Conservation (phyloP, 1,140 invertebrate species). For the Lucilia sericata region DNA sequence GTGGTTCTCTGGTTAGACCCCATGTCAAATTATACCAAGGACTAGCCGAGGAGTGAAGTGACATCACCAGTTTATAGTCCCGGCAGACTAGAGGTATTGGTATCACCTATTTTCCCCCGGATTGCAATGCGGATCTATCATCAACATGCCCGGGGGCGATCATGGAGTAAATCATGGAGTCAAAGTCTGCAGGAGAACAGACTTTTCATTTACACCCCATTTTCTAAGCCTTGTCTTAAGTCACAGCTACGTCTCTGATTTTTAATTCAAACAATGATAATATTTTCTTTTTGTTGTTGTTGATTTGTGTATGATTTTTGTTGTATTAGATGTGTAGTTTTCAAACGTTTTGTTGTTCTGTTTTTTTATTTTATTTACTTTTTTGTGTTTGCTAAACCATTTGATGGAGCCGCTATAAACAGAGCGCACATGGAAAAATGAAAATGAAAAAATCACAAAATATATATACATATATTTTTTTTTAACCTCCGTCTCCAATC, state of each 20-base stretch:
- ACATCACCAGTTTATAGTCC: too few relatives aligned
- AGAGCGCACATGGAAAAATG: not conserved
- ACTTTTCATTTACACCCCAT: too few relatives aligned
- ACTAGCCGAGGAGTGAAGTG: too few relatives aligned
- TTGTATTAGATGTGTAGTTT: not conserved
- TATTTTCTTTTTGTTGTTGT: not conserved
- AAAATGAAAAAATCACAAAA: not conserved
- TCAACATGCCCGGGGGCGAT: too few relatives aligned
- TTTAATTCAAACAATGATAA: not conserved
- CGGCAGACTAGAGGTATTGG: too few relatives aligned
- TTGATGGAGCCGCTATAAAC: constrained; percentile 28
- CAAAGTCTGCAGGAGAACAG: too few relatives aligned
- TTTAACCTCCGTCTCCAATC: not conserved
- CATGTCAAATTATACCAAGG: too few relatives aligned
- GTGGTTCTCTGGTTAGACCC: too few relatives aligned
- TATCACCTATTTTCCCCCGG: too few relatives aligned
- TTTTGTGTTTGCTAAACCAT: not conserved
- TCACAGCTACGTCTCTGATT: not conserved
- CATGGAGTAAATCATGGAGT: too few relatives aligned
- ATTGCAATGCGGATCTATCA: too few relatives aligned
- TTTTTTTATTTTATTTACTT: not conserved
- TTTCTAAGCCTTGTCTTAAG: too few relatives aligned
- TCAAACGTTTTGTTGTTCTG: constrained; percentile 1
- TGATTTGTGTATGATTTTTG: not conserved
- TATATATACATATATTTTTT: not conserved